Evolutionary conservation across 2,113 vertebrate species (phyloP).

Genomic region (Fukomys damarensis): DNA sequence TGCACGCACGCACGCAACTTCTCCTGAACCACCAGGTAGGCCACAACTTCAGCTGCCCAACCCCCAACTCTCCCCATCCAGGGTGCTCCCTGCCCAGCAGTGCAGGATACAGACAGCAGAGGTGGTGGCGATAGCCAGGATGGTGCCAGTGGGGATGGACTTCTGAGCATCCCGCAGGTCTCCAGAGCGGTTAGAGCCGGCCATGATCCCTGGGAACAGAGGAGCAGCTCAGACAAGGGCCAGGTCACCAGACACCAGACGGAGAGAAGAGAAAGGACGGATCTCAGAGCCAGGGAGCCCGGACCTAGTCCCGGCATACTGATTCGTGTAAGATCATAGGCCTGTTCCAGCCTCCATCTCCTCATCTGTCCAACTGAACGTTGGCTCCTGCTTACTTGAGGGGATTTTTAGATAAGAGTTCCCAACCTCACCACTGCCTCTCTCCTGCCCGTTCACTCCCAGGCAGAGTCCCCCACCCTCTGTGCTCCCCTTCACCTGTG

Average conservation of each 20-base stretch:
- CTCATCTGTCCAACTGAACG: background rate
- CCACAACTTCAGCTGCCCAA: background rate
- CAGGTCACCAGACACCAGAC: background rate
- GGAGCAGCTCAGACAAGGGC: conserved; percentile 3
- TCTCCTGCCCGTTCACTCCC: background rate
- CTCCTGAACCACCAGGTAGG: background rate
- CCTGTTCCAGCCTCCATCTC: background rate
- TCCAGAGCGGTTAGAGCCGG: conserved; percentile 98
- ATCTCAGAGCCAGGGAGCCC: background rate
- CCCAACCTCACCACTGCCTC: background rate
- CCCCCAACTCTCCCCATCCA: background rate
- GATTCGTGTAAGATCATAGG: background rate
- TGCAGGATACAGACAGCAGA: conserved; percentile 97
- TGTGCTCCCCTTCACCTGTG: conserved; percentile 90
- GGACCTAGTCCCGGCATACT: background rate
- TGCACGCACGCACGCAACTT: background rate
- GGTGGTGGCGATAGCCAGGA: conserved; percentile 97
- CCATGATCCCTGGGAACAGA: conserved; percentile 95
- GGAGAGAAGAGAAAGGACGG: background rate
- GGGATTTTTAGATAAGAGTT: background rate
- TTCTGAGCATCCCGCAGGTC: conserved; percentile 99
- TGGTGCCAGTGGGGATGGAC: conserved; percentile 97
- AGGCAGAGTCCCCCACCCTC: background rate
- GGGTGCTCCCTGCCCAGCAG: background rate
- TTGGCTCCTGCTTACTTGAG: background rate